Base-by-base conservation (phyloP, 1,140 invertebrate species). In the Leptonema lineaticorne region DNA sequence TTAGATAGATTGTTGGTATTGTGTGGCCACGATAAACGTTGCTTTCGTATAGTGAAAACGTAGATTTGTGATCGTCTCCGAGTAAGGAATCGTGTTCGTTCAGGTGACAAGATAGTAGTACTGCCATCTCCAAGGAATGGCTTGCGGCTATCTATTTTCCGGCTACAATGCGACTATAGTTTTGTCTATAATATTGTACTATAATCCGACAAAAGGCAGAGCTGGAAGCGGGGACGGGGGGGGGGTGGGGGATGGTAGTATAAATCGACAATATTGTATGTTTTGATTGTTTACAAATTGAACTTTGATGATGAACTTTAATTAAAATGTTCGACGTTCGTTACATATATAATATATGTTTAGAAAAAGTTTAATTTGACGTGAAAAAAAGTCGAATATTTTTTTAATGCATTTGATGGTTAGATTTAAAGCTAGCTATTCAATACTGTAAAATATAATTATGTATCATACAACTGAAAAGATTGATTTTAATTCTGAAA, bases 41-140 rank as follows among this genome's bases (percentile, higher is more conserved):
- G n/a, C n/a, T n/a, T n/a, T n/a, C n/a, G n/a, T n/a, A n/a, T n/a
- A 41, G 24, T 9, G 29, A 5, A 64, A 45, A 45, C 22, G 16
- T 62, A 62, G 33, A 62, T 62, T 26, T 24, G 59, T 45, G 59
- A 45, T 26, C 59, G 59, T 27, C 24, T 27, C 9, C 18, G 59
- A 62, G 59, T 62, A 62, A 46, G 59, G 59, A 45, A 50, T 46
- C 62, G 62, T 64, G 62, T 64, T 46, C 62, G 29, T 64, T 64
- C 45, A 64, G 62, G 62, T 64, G 62, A 64, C 62, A 64, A 46
- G 62, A 50, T 50, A 64, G 30, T 45, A 24, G 27, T 16, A 20
- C 26, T 50, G 62, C 59, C 62, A 64, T 64, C 45, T 64, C 62
- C 62, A 50, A 64, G 62, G 62, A 64, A 50, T 64, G 2, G 62